phyloP scores from a whole-genome alignment of 2,113 vertebrate genomes.

The Cyprinodon variegatus region DNA sequence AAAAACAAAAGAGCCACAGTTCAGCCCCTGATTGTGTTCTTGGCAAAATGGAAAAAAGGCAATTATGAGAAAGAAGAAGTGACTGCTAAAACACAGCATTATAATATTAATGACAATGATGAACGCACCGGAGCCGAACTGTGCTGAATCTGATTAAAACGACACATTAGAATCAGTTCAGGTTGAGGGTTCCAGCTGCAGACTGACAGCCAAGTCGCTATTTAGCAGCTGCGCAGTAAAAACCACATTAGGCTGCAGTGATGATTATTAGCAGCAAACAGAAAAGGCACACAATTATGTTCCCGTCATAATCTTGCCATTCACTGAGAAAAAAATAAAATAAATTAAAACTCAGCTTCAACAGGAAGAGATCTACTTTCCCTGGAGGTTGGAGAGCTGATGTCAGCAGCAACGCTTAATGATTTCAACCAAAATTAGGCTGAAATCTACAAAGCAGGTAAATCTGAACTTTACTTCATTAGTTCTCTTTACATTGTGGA shows the following conservation, averaged over 20 bases:
- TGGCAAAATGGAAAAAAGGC: constrained; percentile 56
- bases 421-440: background rate
- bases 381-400: too few relatives aligned
- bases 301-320: background rate
- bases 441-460: too few relatives aligned
- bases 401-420: background rate
- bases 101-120: constrained; percentile 51
- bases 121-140: constrained; percentile 44
- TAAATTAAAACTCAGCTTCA: too few relatives aligned
- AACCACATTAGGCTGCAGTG: constrained; percentile 13
- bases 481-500: background rate
- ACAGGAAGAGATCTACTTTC: too few relatives aligned
- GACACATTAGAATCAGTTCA: constrained; percentile 55
- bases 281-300: background rate
- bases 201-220: constrained; percentile 2
- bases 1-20: constrained; percentile 42
- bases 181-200: constrained; percentile 37
- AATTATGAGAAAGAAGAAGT: constrained; percentile 55
- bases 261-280: constrained; percentile 11
- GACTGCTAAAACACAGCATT: constrained; percentile 47
- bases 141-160: constrained; percentile 56
- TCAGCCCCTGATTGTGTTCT: constrained; percentile 50
- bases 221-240: constrained; percentile 44
- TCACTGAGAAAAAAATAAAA: background rate
- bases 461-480: too few relatives aligned